Evolutionary conservation across 2,113 vertebrate species (phyloP).

Genomic region (Anhinga rufa): DNA sequence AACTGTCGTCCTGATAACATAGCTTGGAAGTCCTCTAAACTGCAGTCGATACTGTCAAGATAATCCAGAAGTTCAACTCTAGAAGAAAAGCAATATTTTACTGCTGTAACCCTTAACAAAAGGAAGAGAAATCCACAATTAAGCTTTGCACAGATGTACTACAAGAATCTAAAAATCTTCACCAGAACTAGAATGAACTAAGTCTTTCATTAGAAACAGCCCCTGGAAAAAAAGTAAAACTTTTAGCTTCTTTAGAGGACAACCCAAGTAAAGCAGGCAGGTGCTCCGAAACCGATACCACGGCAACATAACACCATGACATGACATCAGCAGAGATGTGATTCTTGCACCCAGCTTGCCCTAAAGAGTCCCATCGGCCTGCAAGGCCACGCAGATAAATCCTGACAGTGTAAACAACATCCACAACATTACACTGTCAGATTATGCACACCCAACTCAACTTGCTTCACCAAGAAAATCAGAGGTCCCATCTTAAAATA

Average conservation of each 20-base stretch:
- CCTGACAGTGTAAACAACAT: neutral
- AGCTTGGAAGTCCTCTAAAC: constrained; percentile 96
- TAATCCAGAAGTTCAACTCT: constrained; percentile 97
- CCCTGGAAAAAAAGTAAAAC: neutral
- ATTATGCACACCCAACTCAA: neutral
- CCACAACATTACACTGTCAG: neutral
- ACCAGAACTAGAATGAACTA: neutral
- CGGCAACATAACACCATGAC: neutral
- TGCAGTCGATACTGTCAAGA: constrained; percentile 97
- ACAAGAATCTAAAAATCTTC: neutral
- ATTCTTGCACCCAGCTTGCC: neutral
- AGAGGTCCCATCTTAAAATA: neutral
- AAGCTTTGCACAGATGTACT: neutral
- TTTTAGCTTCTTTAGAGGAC: neutral
- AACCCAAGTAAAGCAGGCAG: neutral
- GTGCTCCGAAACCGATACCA: neutral
- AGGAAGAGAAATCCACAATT: neutral
- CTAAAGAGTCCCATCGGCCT: neutral
- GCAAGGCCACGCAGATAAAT: neutral
- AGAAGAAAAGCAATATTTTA: constrained; percentile 10
- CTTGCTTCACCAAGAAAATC: neutral
- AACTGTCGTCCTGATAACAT: constrained; percentile 93
- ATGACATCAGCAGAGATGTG: neutral
- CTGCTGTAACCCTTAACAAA: neutral
- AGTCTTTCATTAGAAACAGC: neutral